Conservation (phyloP, 2,113 vertebrate genomes). For the Haemorhous mexicanus region DNA sequence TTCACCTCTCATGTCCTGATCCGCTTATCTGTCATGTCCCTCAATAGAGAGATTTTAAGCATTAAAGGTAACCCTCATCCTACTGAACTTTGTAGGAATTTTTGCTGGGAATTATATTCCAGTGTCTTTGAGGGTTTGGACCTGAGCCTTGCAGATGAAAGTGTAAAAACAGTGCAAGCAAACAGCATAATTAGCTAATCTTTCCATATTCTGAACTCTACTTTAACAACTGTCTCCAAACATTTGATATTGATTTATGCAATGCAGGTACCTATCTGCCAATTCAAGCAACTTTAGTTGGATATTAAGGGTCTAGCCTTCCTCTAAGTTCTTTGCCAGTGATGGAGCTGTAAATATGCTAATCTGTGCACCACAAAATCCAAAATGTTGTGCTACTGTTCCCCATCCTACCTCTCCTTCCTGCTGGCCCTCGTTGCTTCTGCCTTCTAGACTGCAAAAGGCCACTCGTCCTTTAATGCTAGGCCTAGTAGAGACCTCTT, state of each 20-base stretch:
- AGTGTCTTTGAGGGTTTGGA: neutral
- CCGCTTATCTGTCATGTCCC: neutral
- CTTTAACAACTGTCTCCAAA: neutral
- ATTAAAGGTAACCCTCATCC: neutral
- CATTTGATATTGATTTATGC: neutral
- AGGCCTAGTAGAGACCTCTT: neutral
- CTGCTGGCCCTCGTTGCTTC: neutral
- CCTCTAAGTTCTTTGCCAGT: neutral
- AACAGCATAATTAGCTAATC: neutral
- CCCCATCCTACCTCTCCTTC: neutral
- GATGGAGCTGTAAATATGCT: neutral
- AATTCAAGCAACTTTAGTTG: neutral
- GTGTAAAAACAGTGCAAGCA: neutral
- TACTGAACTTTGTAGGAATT: neutral
- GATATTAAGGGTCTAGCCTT: neutral
- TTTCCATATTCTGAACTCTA: neutral
- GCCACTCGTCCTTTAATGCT: neutral
- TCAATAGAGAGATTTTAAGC: neutral
- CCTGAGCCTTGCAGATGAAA: neutral
- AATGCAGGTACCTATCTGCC: neutral
- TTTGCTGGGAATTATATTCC: neutral
- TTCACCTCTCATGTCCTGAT: neutral
- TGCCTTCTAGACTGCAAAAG: neutral
- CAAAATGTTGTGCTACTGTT: fast-evolving
- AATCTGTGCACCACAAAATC: neutral